Conservation (phyloP, 2,888 invertebrate species). For the Zygogramma bicolorata region DNA sequence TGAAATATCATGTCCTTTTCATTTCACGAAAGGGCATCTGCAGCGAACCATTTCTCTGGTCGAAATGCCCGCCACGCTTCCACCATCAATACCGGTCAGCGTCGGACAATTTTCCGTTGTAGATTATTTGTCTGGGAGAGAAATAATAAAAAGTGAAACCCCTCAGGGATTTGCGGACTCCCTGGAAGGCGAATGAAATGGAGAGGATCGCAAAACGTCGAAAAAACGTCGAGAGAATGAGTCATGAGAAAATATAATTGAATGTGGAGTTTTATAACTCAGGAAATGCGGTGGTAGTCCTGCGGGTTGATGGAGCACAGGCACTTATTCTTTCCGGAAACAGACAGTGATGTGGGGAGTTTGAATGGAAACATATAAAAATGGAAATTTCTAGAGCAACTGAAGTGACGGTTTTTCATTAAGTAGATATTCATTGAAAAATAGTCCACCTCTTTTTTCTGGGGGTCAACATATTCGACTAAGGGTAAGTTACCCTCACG, state of each 20-base stretch:
- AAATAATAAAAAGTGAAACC: constrained; percentile 7
- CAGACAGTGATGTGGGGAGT: not conserved
- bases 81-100: constrained; percentile 6
- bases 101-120: constrained; percentile 7
- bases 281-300: not conserved
- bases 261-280: not conserved
- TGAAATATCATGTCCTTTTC: not conserved
- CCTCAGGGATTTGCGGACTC: constrained; percentile 5
- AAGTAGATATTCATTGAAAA: too few relatives aligned
- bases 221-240: not conserved
- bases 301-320: not conserved
- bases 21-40: not conserved
- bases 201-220: not conserved
- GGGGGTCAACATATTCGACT: too few relatives aligned
- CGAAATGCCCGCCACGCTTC: not conserved
- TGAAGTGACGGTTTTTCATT: too few relatives aligned
- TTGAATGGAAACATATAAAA: not conserved
- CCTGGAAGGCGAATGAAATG: not conserved
- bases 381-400: too few relatives aligned
- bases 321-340: not conserved
- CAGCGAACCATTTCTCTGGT: not conserved
- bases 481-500: too few relatives aligned
- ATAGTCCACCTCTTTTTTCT: too few relatives aligned
- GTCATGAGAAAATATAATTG: constrained; percentile 9
- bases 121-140: constrained; percentile 1